Evolutionary conservation across 1,140 invertebrate genomes (phyloP).

Genomic region (Nixonia krombeini): DNA sequence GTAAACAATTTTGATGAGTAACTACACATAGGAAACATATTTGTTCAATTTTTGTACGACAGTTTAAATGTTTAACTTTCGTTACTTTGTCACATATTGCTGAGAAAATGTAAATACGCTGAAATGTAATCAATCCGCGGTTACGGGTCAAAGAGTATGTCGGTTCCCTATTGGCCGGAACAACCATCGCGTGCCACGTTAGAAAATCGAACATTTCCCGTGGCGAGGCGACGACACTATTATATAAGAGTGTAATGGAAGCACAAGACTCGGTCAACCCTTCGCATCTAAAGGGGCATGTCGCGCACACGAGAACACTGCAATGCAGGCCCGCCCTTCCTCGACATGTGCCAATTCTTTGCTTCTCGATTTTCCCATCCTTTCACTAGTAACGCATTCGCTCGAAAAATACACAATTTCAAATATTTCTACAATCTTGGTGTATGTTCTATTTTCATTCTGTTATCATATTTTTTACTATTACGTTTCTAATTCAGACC

Average conservation of each 20-base stretch:
- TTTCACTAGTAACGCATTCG: not conserved
- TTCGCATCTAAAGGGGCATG: not conserved
- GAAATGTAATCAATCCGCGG: not conserved
- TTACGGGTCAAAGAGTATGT: not conserved
- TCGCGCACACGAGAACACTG: conserved; percentile 13
- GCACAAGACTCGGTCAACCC: not conserved
- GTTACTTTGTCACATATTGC: no score
- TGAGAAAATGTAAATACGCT: not conserved
- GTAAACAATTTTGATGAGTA: no score
- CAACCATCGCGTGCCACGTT: not conserved
- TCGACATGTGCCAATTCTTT: conserved; percentile 16
- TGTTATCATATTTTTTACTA: no score
- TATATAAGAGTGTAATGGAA: not conserved
- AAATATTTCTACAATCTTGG: no score
- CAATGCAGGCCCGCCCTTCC: conserved; percentile 28
- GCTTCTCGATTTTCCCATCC: not conserved
- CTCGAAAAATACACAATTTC: not conserved
- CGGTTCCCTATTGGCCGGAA: not conserved
- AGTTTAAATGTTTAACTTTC: no score
- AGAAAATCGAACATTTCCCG: not conserved
- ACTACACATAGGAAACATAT: no score
- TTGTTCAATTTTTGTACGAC: no score
- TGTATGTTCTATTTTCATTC: no score
- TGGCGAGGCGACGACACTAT: not conserved
- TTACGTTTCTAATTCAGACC: no score